Conservation (phyloP, 2,797 vertebrate genomes). For the Diplodus sargus region DNA sequence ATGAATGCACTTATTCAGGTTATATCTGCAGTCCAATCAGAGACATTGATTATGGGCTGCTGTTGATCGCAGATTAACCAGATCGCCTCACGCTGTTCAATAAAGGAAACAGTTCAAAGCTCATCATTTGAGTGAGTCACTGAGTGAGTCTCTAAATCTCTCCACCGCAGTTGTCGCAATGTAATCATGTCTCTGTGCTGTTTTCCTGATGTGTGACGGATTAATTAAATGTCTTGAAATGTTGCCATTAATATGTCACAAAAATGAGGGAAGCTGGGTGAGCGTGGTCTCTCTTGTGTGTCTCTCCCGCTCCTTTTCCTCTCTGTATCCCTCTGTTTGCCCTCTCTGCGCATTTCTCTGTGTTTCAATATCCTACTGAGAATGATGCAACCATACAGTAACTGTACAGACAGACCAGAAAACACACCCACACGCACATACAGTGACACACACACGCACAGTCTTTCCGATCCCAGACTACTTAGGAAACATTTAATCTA, state of each 20-base stretch:
- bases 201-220: slow-evolving; percentile 39
- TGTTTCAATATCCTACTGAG: slow-evolving; percentile 66
- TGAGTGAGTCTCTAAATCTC: slow-evolving; percentile 4
- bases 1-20: neutral
- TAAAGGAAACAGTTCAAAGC: slow-evolving; percentile 19
- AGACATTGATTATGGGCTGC: slow-evolving; percentile 33
- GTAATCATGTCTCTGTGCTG: slow-evolving; percentile 14
- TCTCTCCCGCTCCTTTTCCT: slow-evolving; percentile 9
- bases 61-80: slow-evolving; percentile 30
- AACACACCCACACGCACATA: slow-evolving; percentile 9
- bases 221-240: slow-evolving; percentile 34
- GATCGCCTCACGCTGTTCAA: slow-evolving; percentile 14
- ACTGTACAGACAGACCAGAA: slow-evolving; percentile 46
- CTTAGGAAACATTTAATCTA: slow-evolving; percentile 27
- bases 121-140: slow-evolving; percentile 20
- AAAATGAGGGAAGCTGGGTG: slow-evolving; percentile 10
- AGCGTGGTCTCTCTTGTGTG: slow-evolving; percentile 26
- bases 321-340: slow-evolving; percentile 26
- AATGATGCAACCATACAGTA: slow-evolving; percentile 78
- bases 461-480: slow-evolving; percentile 27
- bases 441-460: neutral
- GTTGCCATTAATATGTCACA: slow-evolving; percentile 14
- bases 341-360: slow-evolving; percentile 56
- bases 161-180: slow-evolving; percentile 1
- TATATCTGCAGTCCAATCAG: slow-evolving; percentile 19